A percentile compares a stretch with the other conserved stretches of the same genome.
Conservation (phyloP, 2,888 invertebrate genomes). For the Diaphora mendica region DNA sequence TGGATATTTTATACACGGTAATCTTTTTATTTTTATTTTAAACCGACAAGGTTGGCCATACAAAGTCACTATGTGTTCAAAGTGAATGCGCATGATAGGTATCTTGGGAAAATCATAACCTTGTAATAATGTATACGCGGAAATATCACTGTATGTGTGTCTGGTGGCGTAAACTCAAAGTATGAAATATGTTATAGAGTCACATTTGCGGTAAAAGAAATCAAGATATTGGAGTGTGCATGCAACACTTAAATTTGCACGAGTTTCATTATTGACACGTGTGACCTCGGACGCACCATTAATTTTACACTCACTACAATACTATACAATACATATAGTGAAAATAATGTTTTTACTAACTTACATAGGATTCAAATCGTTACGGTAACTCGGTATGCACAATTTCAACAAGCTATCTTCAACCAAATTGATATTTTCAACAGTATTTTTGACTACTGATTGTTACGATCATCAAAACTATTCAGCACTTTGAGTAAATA, state of each 20-base stretch:
- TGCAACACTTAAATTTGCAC: constrained; percentile 63
- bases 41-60: neutral
- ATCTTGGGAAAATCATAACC: constrained; percentile 25
- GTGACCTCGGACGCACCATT: constrained; percentile 67
- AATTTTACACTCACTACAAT: constrained; percentile 34
- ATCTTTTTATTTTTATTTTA: neutral
- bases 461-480: neutral
- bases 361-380: neutral
- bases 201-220: constrained; percentile 55
- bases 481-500: neutral
- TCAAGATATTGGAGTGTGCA: constrained; percentile 51
- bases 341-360: neutral
- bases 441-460: neutral
- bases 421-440: neutral
- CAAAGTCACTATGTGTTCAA: constrained; percentile 9
- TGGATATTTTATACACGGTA: neutral
- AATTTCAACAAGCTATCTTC: neutral
- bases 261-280: constrained; percentile 74
- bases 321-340: constrained; percentile 1
- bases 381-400: neutral
- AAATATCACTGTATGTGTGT: constrained; percentile 47
- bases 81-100: constrained; percentile 8
- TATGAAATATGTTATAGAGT: constrained; percentile 48
- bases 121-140: constrained; percentile 37
- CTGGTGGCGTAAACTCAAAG: constrained; percentile 29